A percentile compares a stretch with the other conserved stretches of the same genome.
phyloP scores from a whole-genome alignment of 1,140 invertebrate species.

The Zaprionus gabonicus region DNA sequence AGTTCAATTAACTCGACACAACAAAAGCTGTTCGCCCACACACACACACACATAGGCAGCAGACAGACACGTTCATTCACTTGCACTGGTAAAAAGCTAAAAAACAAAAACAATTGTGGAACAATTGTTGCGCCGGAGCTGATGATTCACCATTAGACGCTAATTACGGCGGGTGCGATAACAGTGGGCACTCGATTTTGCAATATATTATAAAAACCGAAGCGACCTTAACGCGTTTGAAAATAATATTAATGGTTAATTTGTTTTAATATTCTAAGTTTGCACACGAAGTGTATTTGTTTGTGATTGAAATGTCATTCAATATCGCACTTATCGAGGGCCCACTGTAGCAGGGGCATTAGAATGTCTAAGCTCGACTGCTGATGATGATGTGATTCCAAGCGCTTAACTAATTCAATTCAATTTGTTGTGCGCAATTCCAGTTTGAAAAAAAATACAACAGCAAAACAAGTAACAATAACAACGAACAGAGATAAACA shows the following conservation, averaged over 20 bases:
- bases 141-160: slow-evolving; percentile 56
- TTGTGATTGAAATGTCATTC: not conserved
- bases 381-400: slow-evolving; percentile 51
- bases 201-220: not conserved
- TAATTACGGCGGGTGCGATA: slow-evolving; percentile 41
- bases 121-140: slow-evolving; percentile 33
- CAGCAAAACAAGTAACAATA: slow-evolving; percentile 86
- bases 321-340: slow-evolving; percentile 8
- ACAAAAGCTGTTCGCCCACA: slow-evolving; percentile 19
- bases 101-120: slow-evolving; percentile 50
- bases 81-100: slow-evolving; percentile 6
- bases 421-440: slow-evolving; percentile 41
- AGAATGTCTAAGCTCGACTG: slow-evolving; percentile 26
- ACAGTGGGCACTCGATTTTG: slow-evolving; percentile 6
- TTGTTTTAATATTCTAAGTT: not conserved
- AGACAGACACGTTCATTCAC: slow-evolving; percentile 50
- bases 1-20: slow-evolving; percentile 40
- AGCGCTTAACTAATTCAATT: slow-evolving; percentile 41
- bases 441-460: slow-evolving; percentile 50
- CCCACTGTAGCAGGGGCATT: slow-evolving; percentile 10
- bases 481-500: slow-evolving; percentile 69
- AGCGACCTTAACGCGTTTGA: not conserved
- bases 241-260: not conserved
- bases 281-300: not conserved
- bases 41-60: slow-evolving; percentile 3